Evolutionary conservation across 2,113 vertebrate species (phyloP), one percentile per base, ranked within the genome.

Genomic region (Balaenoptera acutorostrata): DNA sequence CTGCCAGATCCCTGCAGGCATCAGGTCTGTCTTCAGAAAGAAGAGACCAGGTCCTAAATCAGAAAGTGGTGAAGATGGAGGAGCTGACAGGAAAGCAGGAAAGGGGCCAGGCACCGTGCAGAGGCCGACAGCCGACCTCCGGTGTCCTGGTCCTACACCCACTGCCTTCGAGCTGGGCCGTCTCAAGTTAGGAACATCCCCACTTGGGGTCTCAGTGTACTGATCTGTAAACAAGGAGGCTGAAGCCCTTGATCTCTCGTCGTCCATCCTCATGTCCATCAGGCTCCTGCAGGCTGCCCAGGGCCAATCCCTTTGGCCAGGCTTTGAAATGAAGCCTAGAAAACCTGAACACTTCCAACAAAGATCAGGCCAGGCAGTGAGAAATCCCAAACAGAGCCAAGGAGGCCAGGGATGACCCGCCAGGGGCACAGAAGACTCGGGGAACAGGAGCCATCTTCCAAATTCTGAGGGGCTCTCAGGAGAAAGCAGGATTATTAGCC

Each of bases 21-120:
- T 10, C 75, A 8, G 41, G 46, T 71, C 44, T 59, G 11, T 74
- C 88, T 78, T 68, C 61, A 90, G 61, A 66, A 85, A 95, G 71
- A 71, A 33, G 33, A 85, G 31, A 27, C 7, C 20, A 74, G 46
- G 41, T 49, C 52, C 44, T 46, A 23, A 25, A 66, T 63, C 52
- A 64, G 64, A 87, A 39, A 90, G 86, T 29, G 4, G 36, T 0
- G 0, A 71, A 46, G 27, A 31, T 0, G 2, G 44, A 90, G 46
- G n/a, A 27, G 6, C 4, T 10, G 23, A 57, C 2, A 5, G 49
- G 59, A 69, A 63, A 71, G 49, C 57, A 57, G 88, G 11, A 33
- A 12, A 8, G 10, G 61, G 18, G 44, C 44, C 23, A 20, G 9
- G 17, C 2, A 6, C 49, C 4, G 1, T 82, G 31, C 33, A 13